Percentiles rank a stretch among this genome's conserved stretches.
Conservation (phyloP, 1,140 invertebrate genomes). For the Leptopilina boulardi region DNA sequence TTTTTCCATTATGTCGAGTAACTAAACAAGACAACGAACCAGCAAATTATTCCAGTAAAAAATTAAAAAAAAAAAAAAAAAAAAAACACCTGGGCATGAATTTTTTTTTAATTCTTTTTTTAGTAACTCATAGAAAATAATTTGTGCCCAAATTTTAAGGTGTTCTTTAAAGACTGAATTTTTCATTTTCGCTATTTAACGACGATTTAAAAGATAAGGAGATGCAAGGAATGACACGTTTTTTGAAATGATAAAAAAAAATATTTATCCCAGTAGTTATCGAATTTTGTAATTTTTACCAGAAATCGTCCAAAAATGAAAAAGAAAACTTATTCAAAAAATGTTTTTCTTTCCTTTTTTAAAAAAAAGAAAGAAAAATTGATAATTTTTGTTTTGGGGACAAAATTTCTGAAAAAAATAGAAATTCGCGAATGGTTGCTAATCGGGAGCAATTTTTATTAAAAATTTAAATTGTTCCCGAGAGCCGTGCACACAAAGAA, state of each 20-base stretch:
- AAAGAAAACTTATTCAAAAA: background rate
- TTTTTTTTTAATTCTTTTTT: background rate
- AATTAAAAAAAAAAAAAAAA: background rate
- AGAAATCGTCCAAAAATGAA: background rate
- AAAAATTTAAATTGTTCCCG: background rate
- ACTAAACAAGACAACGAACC: conserved; percentile 20
- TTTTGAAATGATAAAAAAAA: background rate
- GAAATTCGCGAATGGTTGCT: background rate
- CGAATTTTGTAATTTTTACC: background rate
- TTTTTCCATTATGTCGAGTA: background rate
- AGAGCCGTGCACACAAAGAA: conserved; percentile 25
- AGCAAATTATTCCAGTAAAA: conserved; percentile 23
- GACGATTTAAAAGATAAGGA: conserved; percentile 12
- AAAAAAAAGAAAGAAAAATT: background rate
- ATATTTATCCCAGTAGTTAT: background rate
- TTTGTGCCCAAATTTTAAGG: conserved; percentile 34
- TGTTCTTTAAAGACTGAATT: conserved; percentile 58
- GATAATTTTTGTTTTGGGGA: background rate
- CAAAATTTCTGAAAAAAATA: background rate
- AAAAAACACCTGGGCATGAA: conserved; percentile 3
- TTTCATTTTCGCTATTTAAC: conserved; percentile 32
- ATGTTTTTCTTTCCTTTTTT: background rate
- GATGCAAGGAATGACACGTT: background rate
- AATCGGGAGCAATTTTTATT: background rate
- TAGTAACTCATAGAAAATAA: conserved; percentile 31